A percentile compares a stretch with the other conserved stretches of the same genome.
phyloP scores from a whole-genome alignment of 2,888 invertebrate genomes.

The Scelioninae gen. 2 region DNA sequence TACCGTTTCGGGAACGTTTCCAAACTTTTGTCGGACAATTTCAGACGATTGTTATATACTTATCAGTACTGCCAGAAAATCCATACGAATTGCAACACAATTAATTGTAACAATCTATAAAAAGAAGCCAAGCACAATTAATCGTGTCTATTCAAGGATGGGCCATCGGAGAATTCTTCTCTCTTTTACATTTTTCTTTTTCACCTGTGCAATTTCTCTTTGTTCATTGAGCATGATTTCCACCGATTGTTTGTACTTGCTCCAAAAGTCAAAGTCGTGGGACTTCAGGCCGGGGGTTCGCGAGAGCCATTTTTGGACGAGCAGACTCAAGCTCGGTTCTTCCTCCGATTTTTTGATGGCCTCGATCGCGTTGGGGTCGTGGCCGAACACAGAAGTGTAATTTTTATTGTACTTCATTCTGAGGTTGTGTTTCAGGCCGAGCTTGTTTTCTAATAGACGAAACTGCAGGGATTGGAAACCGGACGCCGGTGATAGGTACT shows the following conservation, averaged over 20 bases:
- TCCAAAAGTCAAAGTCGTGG: constrained; percentile 92
- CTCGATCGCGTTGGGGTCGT: constrained; percentile 80
- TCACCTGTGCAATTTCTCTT: constrained; percentile 80
- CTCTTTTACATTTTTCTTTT: not conserved
- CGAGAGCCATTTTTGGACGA: constrained; percentile 95
- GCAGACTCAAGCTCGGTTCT: constrained; percentile 88
- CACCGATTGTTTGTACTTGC: constrained; percentile 88
- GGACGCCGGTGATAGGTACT: constrained; percentile 94
- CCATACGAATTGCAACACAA: no score
- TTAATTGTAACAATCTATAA: no score
- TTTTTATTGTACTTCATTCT: constrained; percentile 96
- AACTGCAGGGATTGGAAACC: constrained; percentile 99
- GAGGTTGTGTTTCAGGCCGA: constrained; percentile 87
- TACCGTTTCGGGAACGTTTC: no score
- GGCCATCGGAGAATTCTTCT: not conserved
- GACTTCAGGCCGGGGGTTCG: constrained; percentile 93
- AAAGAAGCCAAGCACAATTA: no score
- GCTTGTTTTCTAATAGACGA: constrained; percentile 95
- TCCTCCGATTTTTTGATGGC: constrained; percentile 83
- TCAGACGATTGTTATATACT: no score
- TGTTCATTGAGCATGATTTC: constrained; percentile 84
- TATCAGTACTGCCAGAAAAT: no score
- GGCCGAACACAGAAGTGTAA: constrained; percentile 90
- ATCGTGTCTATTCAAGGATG: no score
- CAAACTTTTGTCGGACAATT: no score